Base-by-base conservation (phyloP, 2,888 invertebrate species). In the Troides helena region DNA sequence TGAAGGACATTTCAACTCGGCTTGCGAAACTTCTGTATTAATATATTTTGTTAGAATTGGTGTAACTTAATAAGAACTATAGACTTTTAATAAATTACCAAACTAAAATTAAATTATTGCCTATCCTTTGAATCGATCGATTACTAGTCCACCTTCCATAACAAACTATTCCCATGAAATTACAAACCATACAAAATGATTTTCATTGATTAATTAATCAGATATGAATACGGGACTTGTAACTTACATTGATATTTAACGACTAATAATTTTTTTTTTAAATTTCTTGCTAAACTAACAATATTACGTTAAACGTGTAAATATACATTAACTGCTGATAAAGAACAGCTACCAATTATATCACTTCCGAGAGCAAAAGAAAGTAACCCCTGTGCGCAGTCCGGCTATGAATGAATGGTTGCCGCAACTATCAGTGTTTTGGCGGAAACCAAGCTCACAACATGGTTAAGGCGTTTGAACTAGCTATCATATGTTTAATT, bases 391-490 rank as follows among this genome's bases (percentile, higher is more conserved):
- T 74, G 72, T 71, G 72, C 72, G 64, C 57, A 62, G 71, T 72
- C 73, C 73, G 74, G 73, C 80, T 75, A 79, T 77, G 75, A 83
- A 79, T 79, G 77, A 76, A 74, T 73, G 72, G 73, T 75, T 30
- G 36, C 10, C 2, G 39, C 66, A 23, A 65, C 57, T 57, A 69
- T 86, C 85, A 92, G 92, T 92, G 80, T 79, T 82, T 80, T 78
- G 77, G 75, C 80, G 78, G 85, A 84, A 81, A 79, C 85, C 84
- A 84, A 80, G 80, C 80, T 72, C 73, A 78, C 84, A 88, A 84
- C 86, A 92, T 91, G 92, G 81, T 83, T 82, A 81, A 77, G 75
- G 78, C 75, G 71, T 79, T 84, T 78, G 82, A 85, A 76, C 84
- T 78, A 72, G 71, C 83, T 70, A 72, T 79, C 74, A 73, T 79